Conservation (phyloP, 1,140 invertebrate genomes). For the fruit fly (Drosophila melanogaster) region DNA sequence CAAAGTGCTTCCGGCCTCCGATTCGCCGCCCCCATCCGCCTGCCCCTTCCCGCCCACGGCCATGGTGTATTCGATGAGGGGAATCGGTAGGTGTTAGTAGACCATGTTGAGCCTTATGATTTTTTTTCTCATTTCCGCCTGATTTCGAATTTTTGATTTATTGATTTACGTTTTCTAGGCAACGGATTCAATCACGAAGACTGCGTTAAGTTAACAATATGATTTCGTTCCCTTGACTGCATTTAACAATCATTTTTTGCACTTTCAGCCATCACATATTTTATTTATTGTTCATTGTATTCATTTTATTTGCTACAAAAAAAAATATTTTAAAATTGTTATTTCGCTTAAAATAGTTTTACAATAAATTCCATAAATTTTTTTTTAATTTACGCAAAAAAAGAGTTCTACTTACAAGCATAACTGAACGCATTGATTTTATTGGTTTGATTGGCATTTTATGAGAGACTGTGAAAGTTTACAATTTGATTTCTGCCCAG, state of each 20-base stretch:
- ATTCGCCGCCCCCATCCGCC: constrained; percentile 79
- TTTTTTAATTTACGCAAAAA: neutral
- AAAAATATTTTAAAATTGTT: too few species aligned
- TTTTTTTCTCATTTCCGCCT: constrained; percentile 42
- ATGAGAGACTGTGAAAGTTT: constrained; percentile 1
- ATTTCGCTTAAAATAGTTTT: neutral
- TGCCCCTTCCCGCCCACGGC: constrained; percentile 93
- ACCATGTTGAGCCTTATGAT: constrained; percentile 74
- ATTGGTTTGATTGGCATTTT: constrained; percentile 22
- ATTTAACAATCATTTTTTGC: neutral
- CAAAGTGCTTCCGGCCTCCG: constrained; percentile 84
- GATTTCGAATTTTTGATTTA: constrained; percentile 30
- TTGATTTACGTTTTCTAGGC: constrained; percentile 32
- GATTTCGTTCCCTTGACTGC: constrained; percentile 20
- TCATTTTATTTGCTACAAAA: too few species aligned
- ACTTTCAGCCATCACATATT: neutral
- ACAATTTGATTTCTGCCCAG: constrained; percentile 39
- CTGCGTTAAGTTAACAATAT: constrained; percentile 22
- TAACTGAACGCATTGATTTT: constrained; percentile 17
- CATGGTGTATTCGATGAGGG: constrained; percentile 92
- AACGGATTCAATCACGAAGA: constrained; percentile 8
- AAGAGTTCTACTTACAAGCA: neutral
- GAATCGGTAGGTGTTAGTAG: constrained; percentile 85
- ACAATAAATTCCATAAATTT: neutral
- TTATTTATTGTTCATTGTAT: too few species aligned